Evolutionary conservation across 2,113 vertebrate species (phyloP), one percentile per base, ranked within the genome.

Genomic region (Columba janthina): DNA sequence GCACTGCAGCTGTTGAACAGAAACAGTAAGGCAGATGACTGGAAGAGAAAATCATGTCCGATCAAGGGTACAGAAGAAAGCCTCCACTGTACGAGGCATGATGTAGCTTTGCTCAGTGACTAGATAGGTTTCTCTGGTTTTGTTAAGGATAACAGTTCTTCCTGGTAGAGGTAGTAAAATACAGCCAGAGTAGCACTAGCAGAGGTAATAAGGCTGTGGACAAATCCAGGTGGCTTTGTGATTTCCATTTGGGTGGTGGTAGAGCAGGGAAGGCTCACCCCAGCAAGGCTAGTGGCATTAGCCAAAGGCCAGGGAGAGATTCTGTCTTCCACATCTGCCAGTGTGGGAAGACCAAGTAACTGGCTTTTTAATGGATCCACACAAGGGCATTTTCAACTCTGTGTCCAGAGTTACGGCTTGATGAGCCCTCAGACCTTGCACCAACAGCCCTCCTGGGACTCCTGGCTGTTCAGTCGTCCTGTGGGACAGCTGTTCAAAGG

Each of bases 21-120:
- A 71, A 85, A 82, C 65, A 67, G 42, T 5, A 2, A 77, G n/a
- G 26, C 60, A 84, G 38, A 80, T n/a, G 53, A 46, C 34, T 60
- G 32, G 42, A 80, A 91, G 56, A 50, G 60, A 91, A 73, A 67
- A 38, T 53, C 0, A 0, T 2, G 3, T 80, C 79, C 0, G 0
- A 10, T 4, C 8, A 2, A 16, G 61, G n/a, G 13, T 65, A 89
- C 62, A 83, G 64, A 80, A 42, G 46, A 51, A 29, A 51, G 31
- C 51, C 42, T 72, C 17, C 34, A 5, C 14, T 31, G 20, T 36
- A 15, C 15, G 9, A 78, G 34, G 61, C 32, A 19, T 62, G 17
- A 8, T 32, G 26, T 32, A 65, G 31, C 10, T 87, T 81, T 90
- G 48, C 29, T 84, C 40, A 32, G 29, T 62, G n/a, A 65, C 66